Base-by-base conservation (phyloP, 2,888 invertebrate species). In the Sceliomorpha sp. region DNA sequence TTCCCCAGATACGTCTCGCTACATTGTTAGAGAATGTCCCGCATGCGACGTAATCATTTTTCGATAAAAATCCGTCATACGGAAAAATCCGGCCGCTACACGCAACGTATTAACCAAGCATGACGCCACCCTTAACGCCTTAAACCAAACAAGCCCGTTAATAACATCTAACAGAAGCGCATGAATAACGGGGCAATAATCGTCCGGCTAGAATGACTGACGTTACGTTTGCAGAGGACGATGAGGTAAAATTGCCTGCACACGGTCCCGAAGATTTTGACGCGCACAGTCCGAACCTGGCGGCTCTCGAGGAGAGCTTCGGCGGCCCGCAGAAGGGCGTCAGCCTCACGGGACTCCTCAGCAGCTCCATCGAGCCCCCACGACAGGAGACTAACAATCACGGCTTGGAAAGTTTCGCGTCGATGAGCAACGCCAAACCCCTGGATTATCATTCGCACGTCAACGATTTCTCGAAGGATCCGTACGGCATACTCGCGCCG, bases 221-320 rank as follows among this genome's bases (percentile, higher is more conserved):
- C 84, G 83, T 81, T 74, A 83, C 85, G 78, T 86, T 87, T 87
- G 82, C 87, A 84, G 87, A 83, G 70, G 79, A 80, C 60, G 81
- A 77, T 32, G 77, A 70, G 20, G 56, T 63, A 5, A 67, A 71
- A 39, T 48, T 63, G n/a, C 55, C 60, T 7, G 58, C 55, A n/a
- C 58, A 56, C 64, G 68, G 60, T 68, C 58, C 75, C 55, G 70
- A 74, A 15, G 71, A 73, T 9, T 67, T 56, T 44, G 60, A 71
- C 47, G 50, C 66, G 0, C 34, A 63, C n/a, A 37, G 53, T 10
- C 73, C 72, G 14, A 76, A 59, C 45, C 45, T 72, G 1, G 44
- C 73, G 10, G 70, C 76, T 7, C 64, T 78, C 1, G 78, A 78
- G 24, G 78, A 80, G 5, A 81, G 76, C 70, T 83, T 80, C 51